Evolutionary conservation across 2,113 vertebrate genomes (phyloP), one percentile per base, ranked within the genome.

Genomic region (Rafetus swinhoei): DNA sequence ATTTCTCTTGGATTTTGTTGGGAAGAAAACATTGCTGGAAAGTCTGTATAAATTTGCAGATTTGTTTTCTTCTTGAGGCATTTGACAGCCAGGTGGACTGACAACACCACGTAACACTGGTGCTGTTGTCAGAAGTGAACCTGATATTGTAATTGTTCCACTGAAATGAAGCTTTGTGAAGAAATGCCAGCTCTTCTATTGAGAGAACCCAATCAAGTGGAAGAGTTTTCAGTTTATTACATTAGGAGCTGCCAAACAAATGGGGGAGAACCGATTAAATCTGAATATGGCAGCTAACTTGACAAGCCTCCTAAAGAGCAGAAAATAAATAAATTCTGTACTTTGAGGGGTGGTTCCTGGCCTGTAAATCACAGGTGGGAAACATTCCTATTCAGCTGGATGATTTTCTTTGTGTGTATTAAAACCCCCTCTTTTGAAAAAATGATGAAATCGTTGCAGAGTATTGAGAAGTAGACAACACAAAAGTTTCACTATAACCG

Each of bases 101-200:
- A 96, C 93, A 96, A 80, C 88, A 22, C 82, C 85, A 82, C 91
- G 3, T 90, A 97, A 97, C 94, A 97, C 59, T 96, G 89, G 79
- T 90, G 52, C 90, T 95, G 72, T 97, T 97, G 97, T 97, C 95
- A 92, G 95, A 84, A 94, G 72, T 88, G 87, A 97, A 98, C 91
- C 85, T 84, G 94, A 96, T 97, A 94, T 54, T 96, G 91, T 97
- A 97, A 95, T 96, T 97, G 95, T 98, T 98, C 94, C 74, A 52
- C 94, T 95, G 82, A 84, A 94, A 76, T 95, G 94, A 87, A 96
- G 82, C 74, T 92, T 83, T 84, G 45, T 0, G 54, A 95, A 86
- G 84, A 81, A 45, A 25, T 96, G 96, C 95, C 94, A 95, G 84
- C 81, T 90, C 92, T 93, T 18, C 55, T 93, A 94, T 95, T 97